A percentile compares a stretch with the other conserved stretches of the same genome.
Conservation (phyloP, 2,888 invertebrate species). For the Cybosia mesomella region DNA sequence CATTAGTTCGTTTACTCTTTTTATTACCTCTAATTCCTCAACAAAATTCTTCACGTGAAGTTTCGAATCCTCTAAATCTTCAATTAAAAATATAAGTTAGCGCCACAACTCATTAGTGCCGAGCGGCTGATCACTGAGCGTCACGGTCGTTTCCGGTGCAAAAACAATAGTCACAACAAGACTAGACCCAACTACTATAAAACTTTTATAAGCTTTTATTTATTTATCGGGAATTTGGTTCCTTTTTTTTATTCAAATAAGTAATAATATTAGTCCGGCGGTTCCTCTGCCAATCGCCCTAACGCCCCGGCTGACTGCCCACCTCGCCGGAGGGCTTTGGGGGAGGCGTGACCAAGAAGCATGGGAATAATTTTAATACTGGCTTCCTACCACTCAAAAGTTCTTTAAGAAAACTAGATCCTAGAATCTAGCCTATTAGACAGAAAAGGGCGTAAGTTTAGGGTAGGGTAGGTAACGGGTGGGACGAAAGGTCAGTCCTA, state of each 20-base stretch:
- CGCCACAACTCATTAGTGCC: conserved; percentile 48
- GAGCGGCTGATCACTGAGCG: conserved; percentile 44
- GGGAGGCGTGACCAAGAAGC: too few species aligned
- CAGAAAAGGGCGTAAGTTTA: too few species aligned
- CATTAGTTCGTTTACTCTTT: background rate
- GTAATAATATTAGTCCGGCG: too few species aligned
- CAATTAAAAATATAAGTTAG: conserved; percentile 52
- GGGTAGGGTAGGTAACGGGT: too few species aligned
- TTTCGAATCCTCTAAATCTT: conserved; percentile 12
- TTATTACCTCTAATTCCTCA: conserved; percentile 3
- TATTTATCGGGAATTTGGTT: conserved; percentile 10
- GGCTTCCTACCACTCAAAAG: too few species aligned
- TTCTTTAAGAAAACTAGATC: too few species aligned
- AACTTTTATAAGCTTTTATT: conserved; percentile 9
- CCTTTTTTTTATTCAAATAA: background rate
- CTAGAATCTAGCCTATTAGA: too few species aligned
- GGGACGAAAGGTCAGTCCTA: too few species aligned
- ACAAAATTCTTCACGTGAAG: conserved; percentile 6
- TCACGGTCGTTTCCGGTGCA: conserved; percentile 49
- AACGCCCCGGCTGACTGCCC: too few species aligned
- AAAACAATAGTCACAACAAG: conserved; percentile 50
- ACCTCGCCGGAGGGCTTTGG: too few species aligned
- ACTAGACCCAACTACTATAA: conserved; percentile 25
- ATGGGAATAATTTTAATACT: too few species aligned
- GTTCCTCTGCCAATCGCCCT: too few species aligned